Evolutionary conservation across 2,113 vertebrate species (phyloP).

Genomic region (Muntiacus reevesi): DNA sequence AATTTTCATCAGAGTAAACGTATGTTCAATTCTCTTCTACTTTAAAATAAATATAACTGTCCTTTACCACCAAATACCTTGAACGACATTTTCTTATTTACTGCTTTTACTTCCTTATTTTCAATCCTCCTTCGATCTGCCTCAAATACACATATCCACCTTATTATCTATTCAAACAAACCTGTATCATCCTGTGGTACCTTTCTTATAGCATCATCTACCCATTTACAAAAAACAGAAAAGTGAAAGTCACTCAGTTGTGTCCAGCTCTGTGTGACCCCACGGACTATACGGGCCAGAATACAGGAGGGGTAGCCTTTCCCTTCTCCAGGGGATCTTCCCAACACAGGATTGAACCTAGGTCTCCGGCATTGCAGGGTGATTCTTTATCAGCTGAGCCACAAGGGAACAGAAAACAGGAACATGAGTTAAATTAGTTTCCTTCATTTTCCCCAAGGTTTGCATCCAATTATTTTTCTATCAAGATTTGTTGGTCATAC

Average conservation of each 20-base stretch:
- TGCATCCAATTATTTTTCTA: not conserved
- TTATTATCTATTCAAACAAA: not conserved
- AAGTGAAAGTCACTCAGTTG: not conserved
- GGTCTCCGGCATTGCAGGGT: not conserved
- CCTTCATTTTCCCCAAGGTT: not conserved
- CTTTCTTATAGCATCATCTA: not conserved
- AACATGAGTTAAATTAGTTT: not conserved
- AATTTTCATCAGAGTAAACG: not conserved
- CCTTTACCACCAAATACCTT: not conserved
- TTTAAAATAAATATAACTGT: not conserved
- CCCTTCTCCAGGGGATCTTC: not conserved
- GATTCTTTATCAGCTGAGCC: not conserved
- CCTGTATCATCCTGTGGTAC: not conserved
- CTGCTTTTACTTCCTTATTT: not conserved
- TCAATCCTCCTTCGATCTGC: not conserved
- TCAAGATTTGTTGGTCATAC: not conserved
- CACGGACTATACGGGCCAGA: not conserved
- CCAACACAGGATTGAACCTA: not conserved
- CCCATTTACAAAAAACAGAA: not conserved
- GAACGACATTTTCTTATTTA: not conserved
- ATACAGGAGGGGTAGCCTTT: not conserved
- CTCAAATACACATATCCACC: not conserved
- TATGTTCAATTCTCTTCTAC: not conserved
- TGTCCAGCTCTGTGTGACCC: not conserved
- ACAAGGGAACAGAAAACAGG: not conserved